Conservation (phyloP, 2,797 vertebrate genomes). For the Myoxocephalus aenaeus region DNA sequence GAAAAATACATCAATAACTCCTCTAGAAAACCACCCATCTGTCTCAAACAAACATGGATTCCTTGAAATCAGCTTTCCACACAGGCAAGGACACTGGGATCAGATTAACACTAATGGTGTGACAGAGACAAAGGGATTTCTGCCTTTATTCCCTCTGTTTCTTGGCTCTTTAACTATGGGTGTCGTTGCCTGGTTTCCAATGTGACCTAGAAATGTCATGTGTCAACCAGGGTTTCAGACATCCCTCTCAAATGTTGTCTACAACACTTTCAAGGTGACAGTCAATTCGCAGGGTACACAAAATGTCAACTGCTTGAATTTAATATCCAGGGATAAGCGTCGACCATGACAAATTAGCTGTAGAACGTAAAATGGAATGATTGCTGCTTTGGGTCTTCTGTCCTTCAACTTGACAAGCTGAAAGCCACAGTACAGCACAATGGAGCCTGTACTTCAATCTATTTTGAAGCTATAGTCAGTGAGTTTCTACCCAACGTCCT, state of each 20-base stretch:
- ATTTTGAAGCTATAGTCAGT: conserved; percentile 42
- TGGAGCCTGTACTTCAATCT: conserved; percentile 55
- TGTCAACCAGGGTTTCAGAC: conserved; percentile 57
- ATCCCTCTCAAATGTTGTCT: conserved; percentile 48
- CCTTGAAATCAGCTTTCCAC: conserved; percentile 63
- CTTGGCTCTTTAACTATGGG: conserved; percentile 54
- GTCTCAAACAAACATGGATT: conserved; percentile 60
- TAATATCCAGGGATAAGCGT: conserved; percentile 76
- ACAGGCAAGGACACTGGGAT: conserved; percentile 35
- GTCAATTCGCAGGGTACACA: conserved; percentile 61
- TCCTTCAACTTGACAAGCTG: conserved; percentile 64
- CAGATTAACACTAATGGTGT: conserved; percentile 64
- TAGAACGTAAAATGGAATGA: conserved; percentile 60
- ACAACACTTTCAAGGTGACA: conserved; percentile 72
- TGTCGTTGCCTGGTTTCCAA: conserved; percentile 50
- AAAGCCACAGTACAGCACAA: conserved; percentile 57
- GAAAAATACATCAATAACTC: conserved; percentile 67
- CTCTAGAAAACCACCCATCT: conserved; percentile 60
- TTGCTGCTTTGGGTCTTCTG: conserved; percentile 66
- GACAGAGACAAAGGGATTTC: conserved; percentile 65
- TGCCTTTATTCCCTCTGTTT: conserved; percentile 52
- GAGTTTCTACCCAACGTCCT: conserved; percentile 40
- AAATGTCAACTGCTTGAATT: conserved; percentile 76
- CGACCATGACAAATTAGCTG: conserved; percentile 74
- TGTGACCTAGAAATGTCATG: conserved; percentile 76